These are phyloP conservation scores for Lasioglossum pauxillum DNA, from an alignment of 2,888 invertebrate genomes.

Conservation along the genomic window DNA sequence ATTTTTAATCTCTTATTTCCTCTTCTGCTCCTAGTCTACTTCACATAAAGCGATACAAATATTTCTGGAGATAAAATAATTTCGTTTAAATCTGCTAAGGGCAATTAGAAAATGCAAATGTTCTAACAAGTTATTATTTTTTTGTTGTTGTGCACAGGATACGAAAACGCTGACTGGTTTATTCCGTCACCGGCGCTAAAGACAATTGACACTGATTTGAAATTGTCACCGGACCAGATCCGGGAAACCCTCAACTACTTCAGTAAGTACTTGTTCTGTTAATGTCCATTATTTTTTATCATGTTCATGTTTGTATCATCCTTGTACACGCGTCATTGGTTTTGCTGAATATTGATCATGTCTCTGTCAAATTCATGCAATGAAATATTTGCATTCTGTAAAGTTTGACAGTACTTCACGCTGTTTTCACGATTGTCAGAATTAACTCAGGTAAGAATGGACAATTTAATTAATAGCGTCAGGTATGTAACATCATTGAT, in stretches of 20 bases:
- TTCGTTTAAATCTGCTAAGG: neutral
- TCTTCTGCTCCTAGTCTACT: neutral
- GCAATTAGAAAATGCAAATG: neutral
- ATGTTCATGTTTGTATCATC: neutral
- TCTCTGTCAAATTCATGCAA: neutral
- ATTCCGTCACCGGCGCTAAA: slow-evolving; percentile 95
- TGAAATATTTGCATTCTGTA: neutral
- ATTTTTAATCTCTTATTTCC: neutral
- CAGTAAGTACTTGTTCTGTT: slow-evolving; percentile 90
- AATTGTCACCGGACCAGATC: slow-evolving; percentile 96
- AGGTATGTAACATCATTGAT: too few species aligned
- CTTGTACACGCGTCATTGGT: neutral
- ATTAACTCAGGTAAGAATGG: neutral
- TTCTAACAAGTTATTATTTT: slow-evolving; percentile 1
- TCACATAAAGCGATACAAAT: neutral
- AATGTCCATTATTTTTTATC: slow-evolving; percentile 35
- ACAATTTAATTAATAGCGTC: neutral
- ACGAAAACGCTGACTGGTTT: slow-evolving; percentile 97
- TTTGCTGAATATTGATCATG: neutral
- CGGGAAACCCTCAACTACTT: slow-evolving; percentile 98
- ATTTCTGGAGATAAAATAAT: neutral
- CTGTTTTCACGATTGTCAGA: neutral
- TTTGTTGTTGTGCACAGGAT: slow-evolving; percentile 86
- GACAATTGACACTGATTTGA: slow-evolving; percentile 89
- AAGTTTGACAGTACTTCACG: neutral